Evolutionary conservation across 2,888 invertebrate genomes (phyloP), one percentile per base, ranked within the genome.

Genomic region (Tetramorium bicarinatum): DNA sequence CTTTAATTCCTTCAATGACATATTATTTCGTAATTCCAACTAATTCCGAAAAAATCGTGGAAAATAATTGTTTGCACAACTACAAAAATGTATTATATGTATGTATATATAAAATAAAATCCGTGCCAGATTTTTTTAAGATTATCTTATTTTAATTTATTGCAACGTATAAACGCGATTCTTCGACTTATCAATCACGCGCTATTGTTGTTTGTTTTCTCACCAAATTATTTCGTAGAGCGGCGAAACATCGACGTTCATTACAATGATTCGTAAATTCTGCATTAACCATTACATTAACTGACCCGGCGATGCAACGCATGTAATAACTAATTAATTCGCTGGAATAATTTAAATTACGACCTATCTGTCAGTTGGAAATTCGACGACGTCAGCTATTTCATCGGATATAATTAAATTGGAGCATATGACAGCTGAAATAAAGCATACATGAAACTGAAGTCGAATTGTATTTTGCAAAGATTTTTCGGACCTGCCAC

Each of bases 261-360:
- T 72, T 74, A 80, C 75, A 59, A 80, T 80, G 47, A 75, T 74
- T 76, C 47, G 47, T 47, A 80, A 80, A 80, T 80, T 75, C 59
- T 41, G 38, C 59, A 80, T 80, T 80, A 80, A 75, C 44, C 76
- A 75, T 75, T 18, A 54, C 47, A 47, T 80, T 74, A 75, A 75
- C 47, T 59, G 25, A n/a, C 8, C 47, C 56, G 25, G 11, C 56
- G 34, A 47, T 54, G 59, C 59, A 44, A 59, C 18, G 47, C 75
- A 47, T 72, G 74, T 79, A 80, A 74, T 74, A 75, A 75, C 59
- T 74, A 80, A 80, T 80, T 80, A 80, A 74, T 80, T 80, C 13
- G 56, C 15, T 59, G 59, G 59, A 80, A 80, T 80, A 74, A 75
- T 80, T 80, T 75, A 75, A 80, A 80, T 80, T 74, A 80, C 52